A percentile compares a stretch with the other conserved stretches of the same genome.
Evolutionary conservation across 2,888 invertebrate species (phyloP).

Genomic region (Junonia oenone): DNA sequence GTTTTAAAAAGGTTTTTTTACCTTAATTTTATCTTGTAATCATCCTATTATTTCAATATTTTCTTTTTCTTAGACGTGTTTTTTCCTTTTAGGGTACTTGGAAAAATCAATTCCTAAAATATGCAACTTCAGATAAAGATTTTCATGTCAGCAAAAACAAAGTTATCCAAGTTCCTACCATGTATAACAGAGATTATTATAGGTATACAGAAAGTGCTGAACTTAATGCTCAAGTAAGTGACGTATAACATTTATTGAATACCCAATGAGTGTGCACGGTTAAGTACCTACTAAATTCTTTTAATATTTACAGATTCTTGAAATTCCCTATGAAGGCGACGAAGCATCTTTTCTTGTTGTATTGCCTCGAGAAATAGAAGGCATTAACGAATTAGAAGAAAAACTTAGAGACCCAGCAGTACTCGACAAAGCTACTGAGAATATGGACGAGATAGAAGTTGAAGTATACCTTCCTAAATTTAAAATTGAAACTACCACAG

Average conservation of each 20-base stretch:
- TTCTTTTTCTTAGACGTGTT: background rate
- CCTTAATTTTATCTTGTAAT: no score
- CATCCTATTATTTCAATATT: no score
- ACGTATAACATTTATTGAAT: background rate
- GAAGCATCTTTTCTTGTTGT: conserved; percentile 85
- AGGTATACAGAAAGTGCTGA: conserved; percentile 49
- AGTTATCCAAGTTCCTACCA: conserved; percentile 82
- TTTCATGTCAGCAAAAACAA: conserved; percentile 81
- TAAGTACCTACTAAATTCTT: background rate
- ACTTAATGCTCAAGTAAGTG: conserved; percentile 54
- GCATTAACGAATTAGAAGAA: conserved; percentile 79
- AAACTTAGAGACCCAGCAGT: conserved; percentile 72
- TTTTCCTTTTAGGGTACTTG: conserved; percentile 78
- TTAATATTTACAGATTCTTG: conserved; percentile 78
- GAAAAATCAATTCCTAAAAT: conserved; percentile 80
- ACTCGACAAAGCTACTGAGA: conserved; percentile 56
- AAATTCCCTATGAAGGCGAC: conserved; percentile 85
- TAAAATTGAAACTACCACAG: conserved; percentile 85
- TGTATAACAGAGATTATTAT: conserved; percentile 77
- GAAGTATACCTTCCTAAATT: conserved; percentile 86
- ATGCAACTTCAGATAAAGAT: conserved; percentile 73
- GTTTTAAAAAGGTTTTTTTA: no score
- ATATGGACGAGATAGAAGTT: conserved; percentile 73
- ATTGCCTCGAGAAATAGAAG: conserved; percentile 84
- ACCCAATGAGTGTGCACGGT: background rate